phyloP scores from a whole-genome alignment of 2,888 invertebrate species.

The Chromoteleia sp. region DNA sequence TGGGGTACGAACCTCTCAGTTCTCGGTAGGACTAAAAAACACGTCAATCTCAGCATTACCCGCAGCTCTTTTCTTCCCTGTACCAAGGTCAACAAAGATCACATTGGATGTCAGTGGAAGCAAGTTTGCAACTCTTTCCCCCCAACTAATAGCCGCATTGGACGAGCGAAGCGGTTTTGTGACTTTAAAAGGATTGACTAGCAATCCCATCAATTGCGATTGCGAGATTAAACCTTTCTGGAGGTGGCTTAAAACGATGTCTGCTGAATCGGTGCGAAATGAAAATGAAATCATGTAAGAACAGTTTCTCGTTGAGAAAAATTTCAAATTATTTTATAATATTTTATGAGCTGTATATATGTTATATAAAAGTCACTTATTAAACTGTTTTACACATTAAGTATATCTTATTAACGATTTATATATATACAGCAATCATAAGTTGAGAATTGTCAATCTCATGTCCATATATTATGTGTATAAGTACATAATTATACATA shows the following conservation, averaged over 20 bases:
- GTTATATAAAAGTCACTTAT: neutral
- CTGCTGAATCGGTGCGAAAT: constrained; percentile 85
- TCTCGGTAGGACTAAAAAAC: constrained; percentile 91
- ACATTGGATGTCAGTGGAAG: constrained; percentile 92
- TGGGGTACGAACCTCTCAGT: constrained; percentile 90
- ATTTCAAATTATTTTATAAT: constrained; percentile 3
- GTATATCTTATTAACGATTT: no score
- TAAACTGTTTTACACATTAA: no score
- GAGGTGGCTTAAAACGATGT: constrained; percentile 89
- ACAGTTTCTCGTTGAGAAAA: neutral
- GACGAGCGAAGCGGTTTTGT: constrained; percentile 93
- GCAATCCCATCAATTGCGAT: constrained; percentile 94
- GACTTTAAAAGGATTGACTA: constrained; percentile 89
- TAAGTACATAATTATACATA: no score
- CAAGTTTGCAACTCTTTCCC: constrained; percentile 90
- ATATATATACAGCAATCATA: no score
- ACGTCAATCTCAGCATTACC: constrained; percentile 92
- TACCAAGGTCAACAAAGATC: constrained; percentile 93
- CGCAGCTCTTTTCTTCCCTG: constrained; percentile 93
- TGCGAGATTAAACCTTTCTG: constrained; percentile 92
- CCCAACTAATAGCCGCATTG: constrained; percentile 91
- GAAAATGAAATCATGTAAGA: constrained; percentile 66
- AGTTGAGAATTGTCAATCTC: no score
- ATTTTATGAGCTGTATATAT: neutral
- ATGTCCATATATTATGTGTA: no score